Evolutionary conservation across 2,888 invertebrate species (phyloP), one percentile per base, ranked within the genome.

Genomic region (Thymelicus lineola): DNA sequence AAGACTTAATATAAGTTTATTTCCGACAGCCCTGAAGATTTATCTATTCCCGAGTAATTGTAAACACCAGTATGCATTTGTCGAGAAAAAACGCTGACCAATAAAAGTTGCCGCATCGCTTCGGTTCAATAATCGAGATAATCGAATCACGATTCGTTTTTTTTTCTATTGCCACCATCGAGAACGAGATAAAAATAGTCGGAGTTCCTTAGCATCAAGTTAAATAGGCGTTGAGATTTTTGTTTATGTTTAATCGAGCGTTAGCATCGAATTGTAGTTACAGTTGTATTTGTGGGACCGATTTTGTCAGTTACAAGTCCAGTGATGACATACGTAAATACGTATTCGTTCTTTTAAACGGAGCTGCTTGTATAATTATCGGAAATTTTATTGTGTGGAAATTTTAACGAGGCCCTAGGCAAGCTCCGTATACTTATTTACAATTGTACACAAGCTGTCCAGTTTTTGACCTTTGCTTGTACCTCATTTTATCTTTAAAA

Each of bases 61-160:
- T 74, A 38, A 59, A 60, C 66, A 42, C 50, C 62, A 72, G 42
- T 20, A 53, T 67, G 61, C 61, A 53, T 59, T 60, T 59, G 65
- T 74, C 57, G 71, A 76, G 79, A 76, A 81, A 77, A 79, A 79
- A 80, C 81, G 74, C 28, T 67, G 75, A 75, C 72, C 73, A 74
- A 77, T 76, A 77, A 70, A 73, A 73, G 67, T 72, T 70, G 70
- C 71, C 72, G 77, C 79, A 73, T 76, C 72, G 77, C 79, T 73
- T 76, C 79, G 79, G 77, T 77, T 80, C 80, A 78, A 82, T 83
- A 82, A 85, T 86, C 78, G 79, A 78, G 73, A 79, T 85, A 86
- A 88, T 87, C 82, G 81, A 86, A 86, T 86, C 83, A 84, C 83
- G 83, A 28, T 80, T 75, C 75, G 72, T 71, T 71, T 80, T 84